These are phyloP conservation scores for Enteromius argenteus DNA, from an alignment of 2,797 vertebrate species.

Conservation along the genomic window DNA sequence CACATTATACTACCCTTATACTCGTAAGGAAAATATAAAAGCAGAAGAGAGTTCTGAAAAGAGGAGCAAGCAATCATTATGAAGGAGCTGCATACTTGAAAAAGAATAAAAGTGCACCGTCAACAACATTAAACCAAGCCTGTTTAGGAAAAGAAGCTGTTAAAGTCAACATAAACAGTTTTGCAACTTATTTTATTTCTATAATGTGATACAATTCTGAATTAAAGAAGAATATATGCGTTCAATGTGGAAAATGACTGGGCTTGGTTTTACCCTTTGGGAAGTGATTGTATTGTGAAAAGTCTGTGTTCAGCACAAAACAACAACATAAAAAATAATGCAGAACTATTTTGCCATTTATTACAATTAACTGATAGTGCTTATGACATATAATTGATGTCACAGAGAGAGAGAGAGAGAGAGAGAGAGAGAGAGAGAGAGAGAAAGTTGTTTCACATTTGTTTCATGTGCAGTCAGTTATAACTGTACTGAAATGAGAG, in stretches of 20 bases:
- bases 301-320: not conserved
- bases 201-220: not conserved
- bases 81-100: not conserved
- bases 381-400: not conserved
- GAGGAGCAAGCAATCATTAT: not conserved
- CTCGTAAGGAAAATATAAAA: not conserved
- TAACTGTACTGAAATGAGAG: not conserved
- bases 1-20: conserved; percentile 4
- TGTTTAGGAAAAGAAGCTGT: not conserved
- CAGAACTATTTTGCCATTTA: not conserved
- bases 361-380: not conserved
- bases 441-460: too few relatives aligned
- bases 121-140: conserved; percentile 7
- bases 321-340: not conserved
- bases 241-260: not conserved
- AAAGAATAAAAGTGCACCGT: conserved; percentile 11
- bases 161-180: not conserved
- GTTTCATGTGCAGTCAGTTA: too few relatives aligned
- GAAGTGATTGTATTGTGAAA: not conserved
- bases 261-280: not conserved
- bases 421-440: too few relatives aligned
- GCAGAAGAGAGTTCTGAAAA: conserved; percentile 10
- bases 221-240: not conserved
- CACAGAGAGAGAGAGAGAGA: too few relatives aligned
- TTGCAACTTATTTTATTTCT: not conserved